Base-by-base conservation (phyloP, 1,140 invertebrate genomes). In the Papilio machaon region DNA sequence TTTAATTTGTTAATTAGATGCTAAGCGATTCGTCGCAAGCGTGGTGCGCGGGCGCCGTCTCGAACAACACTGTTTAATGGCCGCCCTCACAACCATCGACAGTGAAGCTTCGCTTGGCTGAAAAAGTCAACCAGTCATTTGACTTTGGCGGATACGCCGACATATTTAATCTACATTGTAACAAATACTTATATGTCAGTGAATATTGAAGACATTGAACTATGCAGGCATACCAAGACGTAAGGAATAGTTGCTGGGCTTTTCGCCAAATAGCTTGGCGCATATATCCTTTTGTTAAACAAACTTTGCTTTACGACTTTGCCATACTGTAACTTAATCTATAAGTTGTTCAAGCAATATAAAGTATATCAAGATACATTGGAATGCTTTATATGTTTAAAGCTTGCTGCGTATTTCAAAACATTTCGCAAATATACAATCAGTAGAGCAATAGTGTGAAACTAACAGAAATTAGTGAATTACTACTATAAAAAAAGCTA, bases 221-320 rank as follows among this genome's bases (percentile, higher is more conserved):
- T 17, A 15, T 47, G 17, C 74, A 76, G 74, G 74, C 54, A 76
- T 76, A 76, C 46, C 43, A 52, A 76, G 74, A 30, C 5, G 23
- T 76, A 11, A 46, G n/a, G 17, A 11, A 47, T 7, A 11, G 64
- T 74, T 19, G 11, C 43, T 19, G 73, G 73, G 73, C 38, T 47
- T 15, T 23, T 76, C 11, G 74, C 74, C 74, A 76, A 52, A 76
- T 49, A 47, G 74, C 19, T 76, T 47, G 74, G 74, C 74, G 43
- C 74, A 54, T 17, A 49, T 10, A 52, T 76, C 74, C 47, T 52
- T 76, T 76, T n/a, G n/a, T 47, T 76, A 73, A 73, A 73, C 35
- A 70, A 38, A 70, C 64, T 35, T 70, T 70, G 30, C 60, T 64
- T 64, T 64, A 35, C 73, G 35, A 73, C 43, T 46, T 13, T 73